Evolutionary conservation across 2,113 vertebrate species (phyloP), one percentile per base, ranked within the genome.

Genomic region (Anhinga anhinga): DNA sequence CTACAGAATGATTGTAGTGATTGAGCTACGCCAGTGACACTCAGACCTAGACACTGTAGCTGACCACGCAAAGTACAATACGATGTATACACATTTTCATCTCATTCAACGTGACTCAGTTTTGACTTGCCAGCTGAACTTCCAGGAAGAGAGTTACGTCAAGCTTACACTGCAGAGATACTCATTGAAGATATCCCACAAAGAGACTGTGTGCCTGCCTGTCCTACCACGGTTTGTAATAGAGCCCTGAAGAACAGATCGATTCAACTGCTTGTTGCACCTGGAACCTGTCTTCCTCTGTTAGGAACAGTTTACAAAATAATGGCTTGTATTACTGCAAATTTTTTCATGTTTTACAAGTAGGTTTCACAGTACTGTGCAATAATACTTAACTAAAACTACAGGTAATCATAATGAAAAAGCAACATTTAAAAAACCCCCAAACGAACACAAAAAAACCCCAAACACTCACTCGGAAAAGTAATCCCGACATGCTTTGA

Each of bases 401-500:
- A 36, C 0, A 7, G 5, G 47, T 69, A 81, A 66, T 2, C 63
- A 50, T 27, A 3, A 15, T 11, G 22, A 26, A 73, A 76, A 63
- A 63, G 3, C 34, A 45, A 69, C 53, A 29, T 19, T 23, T n/a
- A n/a, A 52, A 50, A 76, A 47, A 53, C 96, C 38, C 13, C 32
- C 21, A 50, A 22, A 5, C 30, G 32, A 81, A 67, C 13, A 63
- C n/a, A 44, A 7, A 6, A 11, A 88, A 13, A 44, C 10, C 23
- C 50, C 70, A 23, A 23, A 32, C 38, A 98, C 99, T 98, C 98
- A 99, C 99, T 98, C 99, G 98, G 97, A 99, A 99, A 40, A 99
- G 98, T 56, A 99, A 96, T 77, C 99, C 99, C 3, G 99, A 99
- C 98, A 99, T 98, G 97, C 98, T 99, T 95, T 99, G 99, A 85